phyloP scores from a whole-genome alignment of 1,140 invertebrate species.

The Drosophila jambulina region DNA sequence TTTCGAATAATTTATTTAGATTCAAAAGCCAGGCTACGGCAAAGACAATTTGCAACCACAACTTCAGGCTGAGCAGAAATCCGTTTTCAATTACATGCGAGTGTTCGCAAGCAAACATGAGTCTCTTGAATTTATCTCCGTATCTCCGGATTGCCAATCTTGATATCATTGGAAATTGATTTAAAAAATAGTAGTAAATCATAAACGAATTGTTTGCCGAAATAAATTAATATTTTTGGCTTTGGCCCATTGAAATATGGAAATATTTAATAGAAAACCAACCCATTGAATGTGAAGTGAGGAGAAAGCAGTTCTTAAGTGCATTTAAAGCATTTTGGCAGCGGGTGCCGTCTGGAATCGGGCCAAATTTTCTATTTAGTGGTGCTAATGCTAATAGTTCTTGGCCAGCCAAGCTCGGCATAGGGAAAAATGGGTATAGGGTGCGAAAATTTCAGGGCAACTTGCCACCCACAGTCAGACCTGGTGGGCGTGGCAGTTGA shows the following conservation, averaged over 20 bases:
- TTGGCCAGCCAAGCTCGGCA: conserved; percentile 36
- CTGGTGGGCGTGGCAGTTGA: conserved; percentile 40
- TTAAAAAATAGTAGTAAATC: conserved; percentile 21
- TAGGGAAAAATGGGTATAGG: not conserved
- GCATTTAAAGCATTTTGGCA: conserved; percentile 56
- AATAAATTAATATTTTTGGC: conserved; percentile 32
- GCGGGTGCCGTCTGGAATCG: conserved; percentile 54
- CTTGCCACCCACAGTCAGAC: conserved; percentile 28
- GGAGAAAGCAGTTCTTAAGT: conserved; percentile 16
- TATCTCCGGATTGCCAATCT: conserved; percentile 7
- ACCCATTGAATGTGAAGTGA: conserved; percentile 5
- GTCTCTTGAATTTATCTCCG: conserved; percentile 1
- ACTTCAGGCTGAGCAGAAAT: conserved; percentile 27
- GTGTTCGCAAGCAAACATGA: conserved; percentile 17
- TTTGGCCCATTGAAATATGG: conserved; percentile 32
- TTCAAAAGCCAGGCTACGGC: conserved; percentile 23
- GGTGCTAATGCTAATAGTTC: conserved; percentile 76
- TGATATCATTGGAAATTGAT: conserved; percentile 28
- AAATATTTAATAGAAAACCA: conserved; percentile 47
- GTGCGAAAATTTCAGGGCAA: conserved; percentile 37
- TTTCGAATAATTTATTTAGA: conserved; percentile 48
- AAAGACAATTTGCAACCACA: conserved; percentile 43
- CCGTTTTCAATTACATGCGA: conserved; percentile 34
- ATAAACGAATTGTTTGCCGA: conserved; percentile 31
- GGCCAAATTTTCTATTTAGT: conserved; percentile 69